Conservation (phyloP, 2,113 vertebrate genomes). For the Pteronura brasiliensis region DNA sequence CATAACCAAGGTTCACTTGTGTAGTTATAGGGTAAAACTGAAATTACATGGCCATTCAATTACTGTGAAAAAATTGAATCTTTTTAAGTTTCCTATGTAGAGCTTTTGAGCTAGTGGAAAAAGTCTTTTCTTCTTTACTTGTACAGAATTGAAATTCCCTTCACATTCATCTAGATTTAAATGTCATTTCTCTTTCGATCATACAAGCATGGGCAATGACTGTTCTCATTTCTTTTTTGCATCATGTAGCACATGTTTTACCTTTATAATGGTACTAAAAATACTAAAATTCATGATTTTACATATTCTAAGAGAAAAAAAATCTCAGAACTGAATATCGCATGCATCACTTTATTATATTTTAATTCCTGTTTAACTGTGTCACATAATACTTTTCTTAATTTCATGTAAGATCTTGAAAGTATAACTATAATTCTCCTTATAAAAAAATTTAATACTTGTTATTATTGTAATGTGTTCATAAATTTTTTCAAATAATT, state of each 20-base stretch:
- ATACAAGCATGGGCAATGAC: background rate
- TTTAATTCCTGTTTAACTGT: slow-evolving; percentile 13
- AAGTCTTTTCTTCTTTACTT: background rate
- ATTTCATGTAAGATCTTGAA: background rate
- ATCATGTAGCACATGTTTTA: background rate
- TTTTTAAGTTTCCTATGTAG: background rate
- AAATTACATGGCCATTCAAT: slow-evolving; percentile 50
- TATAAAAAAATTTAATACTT: background rate
- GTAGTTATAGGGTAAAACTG: background rate
- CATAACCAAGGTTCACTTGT: background rate
- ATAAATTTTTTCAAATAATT: background rate
- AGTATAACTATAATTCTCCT: background rate
- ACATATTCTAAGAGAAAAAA: background rate
- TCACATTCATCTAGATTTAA: slow-evolving; percentile 42
- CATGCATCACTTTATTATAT: background rate
- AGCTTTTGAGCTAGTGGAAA: slow-evolving; percentile 8
- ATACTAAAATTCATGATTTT: slow-evolving; percentile 31
- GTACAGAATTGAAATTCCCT: slow-evolving; percentile 11
- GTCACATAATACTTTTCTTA: background rate
- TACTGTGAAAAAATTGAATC: slow-evolving; percentile 24
- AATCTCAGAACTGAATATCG: background rate
- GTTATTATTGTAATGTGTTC: background rate
- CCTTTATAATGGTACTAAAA: slow-evolving; percentile 37
- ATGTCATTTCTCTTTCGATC: slow-evolving; percentile 17
- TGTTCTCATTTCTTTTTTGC: background rate